Base-by-base conservation (phyloP, 2,888 invertebrate species). In the Drosophila fungiperda region DNA sequence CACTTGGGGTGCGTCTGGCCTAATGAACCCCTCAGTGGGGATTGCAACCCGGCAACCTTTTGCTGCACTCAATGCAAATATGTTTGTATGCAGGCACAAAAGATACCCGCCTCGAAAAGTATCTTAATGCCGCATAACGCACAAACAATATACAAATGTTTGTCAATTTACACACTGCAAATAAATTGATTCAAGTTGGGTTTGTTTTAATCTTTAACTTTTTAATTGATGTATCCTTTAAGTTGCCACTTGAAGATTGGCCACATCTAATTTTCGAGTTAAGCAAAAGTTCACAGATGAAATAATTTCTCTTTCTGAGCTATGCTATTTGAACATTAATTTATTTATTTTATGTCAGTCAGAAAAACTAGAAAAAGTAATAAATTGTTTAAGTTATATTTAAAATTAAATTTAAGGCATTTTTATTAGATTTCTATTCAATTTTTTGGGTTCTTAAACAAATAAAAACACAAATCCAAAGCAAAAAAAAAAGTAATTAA, bases 1-100 rank as follows among this genome's bases (percentile, higher is more conserved):
- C 59, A 60, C 53, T 35, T 8, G 17, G 54, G n/a, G 23, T 45
- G 45, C 42, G 15, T 53, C 65, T 40, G 54, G 61, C 67, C 67
- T 58, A 68, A 58, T 52, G 68, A 67, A 58, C 68, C 57, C 58
- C 33, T 50, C 52, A 67, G 52, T 9, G 15, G 15, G 67, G 57
- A 23, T 57, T 49, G 35, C 20, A 50, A 29, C 29, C 29, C 32
- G 50, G n/a, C 15, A 55, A 55, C 48, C 26, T 29, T 62, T 61
- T 36, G 54, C 40, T 23, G 68, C 61, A 49, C 50, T 23, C 36
- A n/a, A 17, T 23, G 20, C 45, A 26, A 17, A 29, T 29, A 50
- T n/a, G 48, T 26, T 11, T 49, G 12, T 23, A 7, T 12, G 45
- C 23, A 48, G 6, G 45, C 49, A 49, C 17, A 29, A 29, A 20